Percentiles rank a stretch among this genome's conserved stretches.
These are phyloP conservation scores for Pristiophorus japonicus DNA, from an alignment of 2,113 vertebrate genomes.

Conservation along the genomic window DNA sequence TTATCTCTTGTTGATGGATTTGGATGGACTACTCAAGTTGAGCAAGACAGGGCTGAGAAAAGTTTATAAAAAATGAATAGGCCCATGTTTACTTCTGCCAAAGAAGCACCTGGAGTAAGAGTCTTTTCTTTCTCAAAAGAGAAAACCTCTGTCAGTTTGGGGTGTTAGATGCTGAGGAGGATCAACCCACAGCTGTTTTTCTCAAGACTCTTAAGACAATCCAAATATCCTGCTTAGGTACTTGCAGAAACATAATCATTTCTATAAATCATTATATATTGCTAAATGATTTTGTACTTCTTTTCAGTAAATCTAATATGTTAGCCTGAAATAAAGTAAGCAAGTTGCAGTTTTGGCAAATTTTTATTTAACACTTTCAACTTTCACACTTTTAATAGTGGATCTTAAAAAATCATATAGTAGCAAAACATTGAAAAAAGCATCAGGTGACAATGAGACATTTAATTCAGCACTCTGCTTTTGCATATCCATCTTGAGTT, in stretches of 20 bases:
- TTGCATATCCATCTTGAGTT: not conserved
- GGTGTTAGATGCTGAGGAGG: not conserved
- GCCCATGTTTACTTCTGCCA: not conserved
- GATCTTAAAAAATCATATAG: not conserved
- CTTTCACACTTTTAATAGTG: not conserved
- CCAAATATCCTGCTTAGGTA: not conserved
- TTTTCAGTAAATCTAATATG: not conserved
- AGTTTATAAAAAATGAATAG: not conserved
- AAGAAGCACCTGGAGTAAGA: not conserved
- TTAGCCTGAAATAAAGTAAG: not conserved
- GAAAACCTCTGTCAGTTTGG: not conserved
- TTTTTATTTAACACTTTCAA: not conserved
- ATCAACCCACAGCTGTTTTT: not conserved
- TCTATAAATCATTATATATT: not conserved
- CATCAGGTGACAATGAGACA: not conserved
- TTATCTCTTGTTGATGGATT: not conserved
- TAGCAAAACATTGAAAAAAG: not conserved
- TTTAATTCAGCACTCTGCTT: not conserved
- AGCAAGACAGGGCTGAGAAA: not conserved
- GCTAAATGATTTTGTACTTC: not conserved
- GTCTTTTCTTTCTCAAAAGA: not conserved
- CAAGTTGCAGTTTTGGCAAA: not conserved
- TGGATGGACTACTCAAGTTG: not conserved
- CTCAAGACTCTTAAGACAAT: not conserved
- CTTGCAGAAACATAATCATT: not conserved